phyloP scores from a whole-genome alignment of 1,140 invertebrate genomes.

The Mactra quadrangularis region DNA sequence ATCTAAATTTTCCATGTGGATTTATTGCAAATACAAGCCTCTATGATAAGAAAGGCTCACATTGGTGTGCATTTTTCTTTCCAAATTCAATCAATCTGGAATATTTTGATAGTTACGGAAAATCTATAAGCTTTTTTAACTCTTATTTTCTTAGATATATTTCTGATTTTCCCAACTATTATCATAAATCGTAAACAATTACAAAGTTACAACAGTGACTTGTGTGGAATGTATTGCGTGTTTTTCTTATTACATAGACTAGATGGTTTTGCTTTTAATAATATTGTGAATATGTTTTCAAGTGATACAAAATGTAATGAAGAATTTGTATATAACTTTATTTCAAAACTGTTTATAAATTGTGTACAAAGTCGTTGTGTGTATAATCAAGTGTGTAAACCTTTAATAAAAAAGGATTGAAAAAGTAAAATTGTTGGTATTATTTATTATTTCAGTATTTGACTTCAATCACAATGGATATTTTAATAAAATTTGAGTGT shows the following conservation, averaged over 20 bases:
- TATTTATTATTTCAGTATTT: no score
- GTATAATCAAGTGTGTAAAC: conserved; percentile 37
- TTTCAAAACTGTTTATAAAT: background rate
- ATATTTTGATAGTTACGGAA: conserved; percentile 45
- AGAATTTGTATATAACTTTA: conserved; percentile 24
- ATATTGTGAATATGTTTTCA: conserved; percentile 51
- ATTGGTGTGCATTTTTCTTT: no score
- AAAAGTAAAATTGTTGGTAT: no score
- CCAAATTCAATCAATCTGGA: no score
- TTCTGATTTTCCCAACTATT: background rate
- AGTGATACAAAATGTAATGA: conserved; percentile 26
- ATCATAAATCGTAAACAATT: conserved; percentile 25
- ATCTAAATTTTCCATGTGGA: no score
- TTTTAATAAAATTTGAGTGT: conserved; percentile 41
- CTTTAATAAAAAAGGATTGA: conserved; percentile 20
- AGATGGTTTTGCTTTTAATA: conserved; percentile 32
- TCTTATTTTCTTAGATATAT: conserved; percentile 2
- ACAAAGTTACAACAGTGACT: conserved; percentile 45
- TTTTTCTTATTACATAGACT: conserved; percentile 55
- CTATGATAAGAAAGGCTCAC: no score
- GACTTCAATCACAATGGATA: background rate
- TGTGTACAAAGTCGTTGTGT: conserved; percentile 2
- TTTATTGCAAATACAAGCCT: no score
- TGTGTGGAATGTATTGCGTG: conserved; percentile 58
- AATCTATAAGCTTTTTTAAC: conserved; percentile 37